Base-by-base conservation (phyloP, 2,888 invertebrate species). In the Pristionchus entomophagus region DNA sequence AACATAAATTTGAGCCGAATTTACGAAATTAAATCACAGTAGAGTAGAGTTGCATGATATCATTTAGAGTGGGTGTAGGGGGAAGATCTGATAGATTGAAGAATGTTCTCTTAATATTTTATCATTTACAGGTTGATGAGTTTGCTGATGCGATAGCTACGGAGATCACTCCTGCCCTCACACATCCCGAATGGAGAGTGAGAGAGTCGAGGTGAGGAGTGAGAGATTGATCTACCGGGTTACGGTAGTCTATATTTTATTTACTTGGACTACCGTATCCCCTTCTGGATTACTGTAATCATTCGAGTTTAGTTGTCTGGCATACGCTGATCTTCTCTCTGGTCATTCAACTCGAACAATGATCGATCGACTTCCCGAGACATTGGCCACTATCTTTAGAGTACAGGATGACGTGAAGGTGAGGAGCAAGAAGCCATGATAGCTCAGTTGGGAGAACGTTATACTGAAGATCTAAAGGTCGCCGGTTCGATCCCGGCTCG, bases 361-460 rank as follows among this genome's bases (percentile, higher is more conserved):
- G 86, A 92, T 94, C 41, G 93, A 94, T 38, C 91, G 93, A 88
- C 93, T 95, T 59, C 95, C 95, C 0, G 95, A 96, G 87, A 94
- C 97, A 73, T 97, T 97, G 97, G 95, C 95, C 51, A 96, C 96
- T 92, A 94, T 97, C 88, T 97, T 97, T 94, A 95, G 97, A 32
- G 97, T 97, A 0, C 96, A 97, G 96, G 98, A 98, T 93, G 98
- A 98, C 94, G 96, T 97, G 90, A 97, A 98, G 94, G 97, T 97
- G 81, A 26, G n/a, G n/a, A n/a, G n/a, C n/a, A n/a, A n/a, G n/a
- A 14, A 41, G 59, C 82, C 82, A 82, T 82, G 90, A 90, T 91
- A 91, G 91, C 91, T 91, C 91, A 91, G 92, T 91, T 89, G 91
- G 91, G 91, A 91, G 91, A 91, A 92, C 91, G 91, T 92, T 92